Evolutionary conservation across 2,113 vertebrate genomes (phyloP), one percentile per base, ranked within the genome.

Genomic region (Galemys pyrenaicus): DNA sequence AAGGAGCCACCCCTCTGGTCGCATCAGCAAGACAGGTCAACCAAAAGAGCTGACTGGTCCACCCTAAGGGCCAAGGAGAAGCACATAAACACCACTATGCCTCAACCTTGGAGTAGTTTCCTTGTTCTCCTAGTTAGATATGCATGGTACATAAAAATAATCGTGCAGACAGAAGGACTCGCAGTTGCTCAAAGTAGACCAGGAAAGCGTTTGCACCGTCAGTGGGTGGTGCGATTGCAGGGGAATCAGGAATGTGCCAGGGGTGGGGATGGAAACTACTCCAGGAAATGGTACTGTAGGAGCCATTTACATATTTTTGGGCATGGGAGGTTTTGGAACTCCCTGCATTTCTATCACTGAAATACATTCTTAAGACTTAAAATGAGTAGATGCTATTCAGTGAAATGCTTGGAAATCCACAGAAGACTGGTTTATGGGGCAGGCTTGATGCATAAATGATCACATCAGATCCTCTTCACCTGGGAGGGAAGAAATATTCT

Each of bases 101-200:
- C 56, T 70, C 87, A 91, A 39, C 68, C 86, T 13, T 26, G 46
- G 82, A 91, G 91, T 86, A 91, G 92, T 60, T 71, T 79, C 54
- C 83, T 91, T 84, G 77, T 51, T 89, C 85, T 89, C 91, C 78
- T 54, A 37, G 35, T 92, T 92, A 92, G 94, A 74, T 90, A 90
- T 94, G 87, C 82, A 95, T 32, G 78, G 73, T 17, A 91, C 68
- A 86, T 87, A 97, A 97, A 95, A 97, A 96, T 96, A 97, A 97
- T 86, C 75, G 86, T 89, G 71, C 82, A 97, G 92, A 94, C 95
- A 97, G 96, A 96, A 97, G 96, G 97, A 82, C 92, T 95, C 89
- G 71, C 92, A 94, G 86, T 96, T 95, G 91, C 89, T 97, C 89
- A 95, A 87, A 88, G 95, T 88, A 96, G 82, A 85, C 82, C 58